Base-by-base conservation (phyloP, 2,113 vertebrate species). In the Ciconia boyciana region DNA sequence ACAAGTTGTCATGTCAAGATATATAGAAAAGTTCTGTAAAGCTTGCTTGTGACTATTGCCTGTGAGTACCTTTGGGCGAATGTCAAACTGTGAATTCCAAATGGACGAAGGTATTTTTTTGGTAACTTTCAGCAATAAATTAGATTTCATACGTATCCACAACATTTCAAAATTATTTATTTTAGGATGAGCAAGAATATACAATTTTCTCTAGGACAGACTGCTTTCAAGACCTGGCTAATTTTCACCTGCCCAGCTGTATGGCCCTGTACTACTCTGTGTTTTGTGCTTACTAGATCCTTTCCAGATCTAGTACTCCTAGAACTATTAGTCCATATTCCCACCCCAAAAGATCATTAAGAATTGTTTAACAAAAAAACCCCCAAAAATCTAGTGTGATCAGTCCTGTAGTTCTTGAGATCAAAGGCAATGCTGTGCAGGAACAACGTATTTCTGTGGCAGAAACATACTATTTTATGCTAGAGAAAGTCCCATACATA, bases 351-450 rank as follows among this genome's bases (percentile, higher is more conserved):
- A 61, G 11, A 39, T 18, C 15, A 69, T 15, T 51, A 69, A 10
- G 11, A 87, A 44, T 22, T 83, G 6, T 60, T 87, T 39, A 13
- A 48, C 3, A 65, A 62, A 74, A 24, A 36, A 15, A 43, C 13
- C 8, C 1, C 3, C 9, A 65, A 83, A 71, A 9, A 31, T 2
- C 4, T 25, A 15, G 0, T 54, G 12, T 29, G 3, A 46, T 72
- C 16, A 19, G 13, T 58, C 25, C 16, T 51, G 32, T 25, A 55
- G 13, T 62, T 85, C 31, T 62, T 90, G n/a, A 75, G 82, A 58
- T 58, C 10, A 64, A 88, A 90, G 16, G 4, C 43, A 90, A 48
- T 34, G 6, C 2, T 66, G 16, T 19, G 6, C 17, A 69, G 43
- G 61, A 62, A 32, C 6, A 75, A 31, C 4, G 6, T 15, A 26